Conservation (phyloP, 2,797 vertebrate genomes). For the Lacerta bilineata region DNA sequence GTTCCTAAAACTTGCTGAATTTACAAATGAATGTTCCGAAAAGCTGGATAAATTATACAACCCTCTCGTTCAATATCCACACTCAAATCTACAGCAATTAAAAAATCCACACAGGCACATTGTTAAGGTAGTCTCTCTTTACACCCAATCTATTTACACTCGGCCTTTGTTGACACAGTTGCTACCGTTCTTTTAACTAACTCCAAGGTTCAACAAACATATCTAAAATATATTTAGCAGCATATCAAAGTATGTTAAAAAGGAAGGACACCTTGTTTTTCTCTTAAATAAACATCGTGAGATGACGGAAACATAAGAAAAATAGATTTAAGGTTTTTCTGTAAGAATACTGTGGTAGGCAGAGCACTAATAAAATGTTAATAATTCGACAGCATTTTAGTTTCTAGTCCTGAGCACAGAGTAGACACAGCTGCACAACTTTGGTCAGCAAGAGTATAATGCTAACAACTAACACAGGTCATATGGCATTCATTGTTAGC, state of each 20-base stretch:
- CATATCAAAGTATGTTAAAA: slow-evolving; percentile 83
- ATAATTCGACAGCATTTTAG: slow-evolving; percentile 64
- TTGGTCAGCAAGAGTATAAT: slow-evolving; percentile 80
- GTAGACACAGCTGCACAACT: slow-evolving; percentile 76
- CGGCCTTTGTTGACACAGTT: slow-evolving; percentile 75
- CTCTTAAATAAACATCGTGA: slow-evolving; percentile 59
- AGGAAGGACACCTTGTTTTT: slow-evolving; percentile 68
- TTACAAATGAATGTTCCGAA: slow-evolving; percentile 84
- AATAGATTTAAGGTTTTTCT: slow-evolving; percentile 78
- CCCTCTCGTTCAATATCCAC: slow-evolving; percentile 73
- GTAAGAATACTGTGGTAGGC: slow-evolving; percentile 68
- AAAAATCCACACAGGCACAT: slow-evolving; percentile 82
- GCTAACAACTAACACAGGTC: slow-evolving; percentile 70
- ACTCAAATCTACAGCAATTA: slow-evolving; percentile 72
- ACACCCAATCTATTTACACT: slow-evolving; percentile 84
- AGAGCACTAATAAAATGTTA: slow-evolving; percentile 72
- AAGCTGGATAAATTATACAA: slow-evolving; percentile 79
- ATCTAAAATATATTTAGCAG: slow-evolving; percentile 86
- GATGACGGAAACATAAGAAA: slow-evolving; percentile 77
- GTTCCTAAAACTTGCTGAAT: slow-evolving; percentile 76
- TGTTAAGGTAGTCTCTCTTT: slow-evolving; percentile 79
- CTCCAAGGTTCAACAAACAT: slow-evolving; percentile 75
- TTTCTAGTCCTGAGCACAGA: slow-evolving; percentile 79
- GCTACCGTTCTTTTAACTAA: slow-evolving; percentile 74
- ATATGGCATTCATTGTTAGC: slow-evolving; percentile 67